These are phyloP conservation scores for Cranoglanis bouderius DNA, from an alignment of 2,113 vertebrate genomes.

Conservation along the genomic window DNA sequence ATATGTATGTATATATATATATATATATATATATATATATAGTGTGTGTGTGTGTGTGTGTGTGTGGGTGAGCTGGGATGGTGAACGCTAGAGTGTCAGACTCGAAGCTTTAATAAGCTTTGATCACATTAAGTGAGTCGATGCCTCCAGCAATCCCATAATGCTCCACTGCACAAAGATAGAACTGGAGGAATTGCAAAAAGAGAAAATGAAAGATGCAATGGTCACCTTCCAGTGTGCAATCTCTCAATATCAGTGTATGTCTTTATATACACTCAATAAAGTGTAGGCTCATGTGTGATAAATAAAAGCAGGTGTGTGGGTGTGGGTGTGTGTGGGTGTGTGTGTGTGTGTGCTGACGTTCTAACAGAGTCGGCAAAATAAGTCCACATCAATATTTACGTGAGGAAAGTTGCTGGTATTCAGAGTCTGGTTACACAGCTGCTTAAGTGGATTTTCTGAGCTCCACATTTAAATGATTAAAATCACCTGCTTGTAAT, in stretches of 20 bases:
- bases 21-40: no score
- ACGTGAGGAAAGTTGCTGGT: no score
- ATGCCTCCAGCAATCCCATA: conserved; percentile 11
- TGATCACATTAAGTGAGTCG: conserved; percentile 9
- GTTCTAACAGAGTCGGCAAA: no score
- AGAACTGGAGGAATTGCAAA: not conserved
- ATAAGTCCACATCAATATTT: no score
- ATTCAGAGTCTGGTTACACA: no score
- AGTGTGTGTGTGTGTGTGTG: not conserved
- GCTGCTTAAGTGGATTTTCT: no score
- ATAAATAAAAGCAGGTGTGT: not conserved
- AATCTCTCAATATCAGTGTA: not conserved
- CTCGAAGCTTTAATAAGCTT: not conserved
- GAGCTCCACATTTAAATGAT: no score
- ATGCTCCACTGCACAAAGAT: conserved; percentile 1
- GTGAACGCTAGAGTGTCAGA: not conserved
- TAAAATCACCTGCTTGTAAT: no score
- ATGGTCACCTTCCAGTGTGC: not conserved
- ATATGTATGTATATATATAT: not conserved
- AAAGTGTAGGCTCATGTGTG: not conserved
- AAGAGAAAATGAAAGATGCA: not conserved
- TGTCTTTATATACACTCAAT: not conserved
- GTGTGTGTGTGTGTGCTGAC: no score
- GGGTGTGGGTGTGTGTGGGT: no score
- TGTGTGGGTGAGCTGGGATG: not conserved